Evolutionary conservation across 2,113 vertebrate genomes (phyloP), one percentile per base, ranked within the genome.

Genomic region (Plecotus auritus): DNA sequence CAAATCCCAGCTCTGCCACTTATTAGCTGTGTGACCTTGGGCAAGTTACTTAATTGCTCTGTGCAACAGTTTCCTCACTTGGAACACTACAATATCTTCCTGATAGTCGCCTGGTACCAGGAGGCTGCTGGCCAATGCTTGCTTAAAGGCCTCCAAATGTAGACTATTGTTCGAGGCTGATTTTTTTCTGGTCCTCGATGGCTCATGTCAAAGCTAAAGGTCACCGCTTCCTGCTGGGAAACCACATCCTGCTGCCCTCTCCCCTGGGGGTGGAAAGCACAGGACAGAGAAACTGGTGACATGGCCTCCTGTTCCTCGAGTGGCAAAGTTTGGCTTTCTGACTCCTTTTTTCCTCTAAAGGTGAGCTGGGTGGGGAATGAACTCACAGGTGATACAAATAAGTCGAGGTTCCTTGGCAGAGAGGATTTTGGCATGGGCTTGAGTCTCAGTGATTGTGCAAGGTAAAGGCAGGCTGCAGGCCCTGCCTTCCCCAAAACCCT

Each of bases 161-260:
- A 72, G 42, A 61, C 47, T 81, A 78, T 11, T 59, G 40, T 5
- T 69, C 40, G 7, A 70, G 54, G 67, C 37, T 61, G 61, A 35
- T 37, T 85, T 67, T 35, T 83, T 73, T 32, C 45, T 12, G 13
- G 85, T 18, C 40, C 49, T 69, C 0, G 2, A 54, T 14, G 83
- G 90, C 64, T 74, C 77, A 51, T 0, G 12, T 74, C 78, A 93
- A 73, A 91, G 30, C 51, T 83, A 76, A 93, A 95, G 85, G 82
- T 92, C 81, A 88, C 40, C 67, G 61, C 22, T 95, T 95, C 84
- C 81, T 72, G 30, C 35, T 89, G 64, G 89, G 54, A 90, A 89
- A 92, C 88, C 85, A 95, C 56, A 76, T 84, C 70, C 92, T 67
- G 45, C 66, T 70, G 42, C 85, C 74, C 32, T 77, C 73, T 85